These are phyloP conservation scores for Daktulosphaira vitifoliae DNA, from an alignment of 1,140 invertebrate genomes.

Conservation along the genomic window DNA sequence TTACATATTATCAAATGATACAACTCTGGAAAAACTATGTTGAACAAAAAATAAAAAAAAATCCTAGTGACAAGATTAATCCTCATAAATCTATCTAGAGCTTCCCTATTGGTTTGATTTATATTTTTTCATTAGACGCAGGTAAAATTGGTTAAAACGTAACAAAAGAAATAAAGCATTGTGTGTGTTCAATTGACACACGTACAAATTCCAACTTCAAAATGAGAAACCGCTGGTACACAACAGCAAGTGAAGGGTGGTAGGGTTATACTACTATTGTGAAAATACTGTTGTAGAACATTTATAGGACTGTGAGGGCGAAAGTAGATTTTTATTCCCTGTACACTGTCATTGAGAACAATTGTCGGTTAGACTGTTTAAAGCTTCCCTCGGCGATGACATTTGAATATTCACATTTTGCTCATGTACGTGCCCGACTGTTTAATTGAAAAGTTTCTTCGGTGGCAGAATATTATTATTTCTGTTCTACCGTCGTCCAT, in stretches of 20 bases:
- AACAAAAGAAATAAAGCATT: too few relatives aligned
- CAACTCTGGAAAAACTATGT: too few relatives aligned
- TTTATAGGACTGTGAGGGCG: not conserved
- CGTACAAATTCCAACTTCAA: not conserved
- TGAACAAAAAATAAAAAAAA: too few relatives aligned
- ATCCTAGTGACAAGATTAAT: too few relatives aligned
- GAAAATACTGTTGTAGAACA: too few relatives aligned
- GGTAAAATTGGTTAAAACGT: not conserved
- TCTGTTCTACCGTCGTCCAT: too few relatives aligned
- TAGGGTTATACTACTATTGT: too few relatives aligned
- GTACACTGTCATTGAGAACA: not conserved
- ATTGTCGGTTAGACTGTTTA: not conserved
- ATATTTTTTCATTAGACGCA: conserved; percentile 7
- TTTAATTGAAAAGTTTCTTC: conserved; percentile 30
- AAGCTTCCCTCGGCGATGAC: not conserved
- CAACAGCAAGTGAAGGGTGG: not conserved
- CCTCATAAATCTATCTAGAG: too few relatives aligned
- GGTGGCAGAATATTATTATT: not conserved
- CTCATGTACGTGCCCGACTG: not conserved
- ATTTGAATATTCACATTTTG: conserved; percentile 30
- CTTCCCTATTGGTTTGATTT: conserved; percentile 5
- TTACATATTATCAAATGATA: too few relatives aligned
- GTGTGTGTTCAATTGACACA: not conserved
- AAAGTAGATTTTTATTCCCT: conserved; percentile 6
- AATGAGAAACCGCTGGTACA: conserved; percentile 6